Conservation (phyloP, 2,113 vertebrate genomes). For the Zapornia atra region DNA sequence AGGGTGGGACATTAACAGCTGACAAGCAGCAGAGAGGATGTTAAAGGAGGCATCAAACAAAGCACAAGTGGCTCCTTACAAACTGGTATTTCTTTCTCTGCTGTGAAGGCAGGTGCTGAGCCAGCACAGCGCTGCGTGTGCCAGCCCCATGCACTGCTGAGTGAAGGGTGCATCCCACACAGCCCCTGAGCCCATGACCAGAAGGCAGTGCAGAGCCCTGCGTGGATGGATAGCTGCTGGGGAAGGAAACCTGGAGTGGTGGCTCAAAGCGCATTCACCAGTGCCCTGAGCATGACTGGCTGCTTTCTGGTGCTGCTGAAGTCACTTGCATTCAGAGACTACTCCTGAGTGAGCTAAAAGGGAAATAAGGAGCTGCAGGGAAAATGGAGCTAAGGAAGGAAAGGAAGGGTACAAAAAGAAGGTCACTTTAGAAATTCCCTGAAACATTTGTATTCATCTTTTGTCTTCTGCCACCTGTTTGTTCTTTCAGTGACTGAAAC, state of each 20-base stretch:
- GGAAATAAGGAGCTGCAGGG: not conserved
- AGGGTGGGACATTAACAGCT: not conserved
- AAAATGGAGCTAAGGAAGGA: not conserved
- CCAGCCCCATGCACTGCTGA: rapidly evolving
- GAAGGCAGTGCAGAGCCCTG: not conserved
- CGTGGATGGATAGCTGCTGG: not conserved
- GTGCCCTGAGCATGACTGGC: not conserved
- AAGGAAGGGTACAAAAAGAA: not conserved
- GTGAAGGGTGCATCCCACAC: not conserved
- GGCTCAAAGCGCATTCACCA: not conserved
- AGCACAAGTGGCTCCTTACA: not conserved
- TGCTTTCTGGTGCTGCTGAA: not conserved
- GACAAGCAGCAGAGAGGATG: not conserved
- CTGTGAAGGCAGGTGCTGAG: not conserved
- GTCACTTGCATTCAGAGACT: not conserved
- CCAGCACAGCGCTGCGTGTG: rapidly evolving
- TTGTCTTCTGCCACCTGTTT: not conserved
- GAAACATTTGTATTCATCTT: not conserved
- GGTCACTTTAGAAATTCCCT: not conserved
- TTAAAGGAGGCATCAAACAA: not conserved
- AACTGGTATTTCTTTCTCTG: rapidly evolving
- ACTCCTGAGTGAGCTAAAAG: not conserved
- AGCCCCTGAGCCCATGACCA: rapidly evolving
- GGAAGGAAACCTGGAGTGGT: not conserved
- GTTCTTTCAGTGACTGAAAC: not conserved